These are phyloP conservation scores for Rachycentron canadum DNA, from an alignment of 2,797 vertebrate genomes.

Conservation along the genomic window DNA sequence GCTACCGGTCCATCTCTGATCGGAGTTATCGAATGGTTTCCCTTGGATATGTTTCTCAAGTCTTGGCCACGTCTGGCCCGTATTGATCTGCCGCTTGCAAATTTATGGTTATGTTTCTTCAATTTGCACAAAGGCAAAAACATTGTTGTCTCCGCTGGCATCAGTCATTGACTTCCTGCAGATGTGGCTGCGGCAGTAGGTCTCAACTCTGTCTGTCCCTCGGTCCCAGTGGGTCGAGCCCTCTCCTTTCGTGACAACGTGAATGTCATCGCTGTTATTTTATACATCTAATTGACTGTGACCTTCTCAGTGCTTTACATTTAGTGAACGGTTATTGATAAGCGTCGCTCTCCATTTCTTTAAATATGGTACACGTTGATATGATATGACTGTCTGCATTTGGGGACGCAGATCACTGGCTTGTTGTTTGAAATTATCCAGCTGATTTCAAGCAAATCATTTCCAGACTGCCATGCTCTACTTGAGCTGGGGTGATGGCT, in stretches of 20 bases:
- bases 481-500: slow-evolving; percentile 14
- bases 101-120: slow-evolving; percentile 83
- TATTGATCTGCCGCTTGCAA: slow-evolving; percentile 77
- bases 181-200: slow-evolving; percentile 47
- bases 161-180: slow-evolving; percentile 72
- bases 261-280: slow-evolving; percentile 74
- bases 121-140: slow-evolving; percentile 80
- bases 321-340: slow-evolving; percentile 61
- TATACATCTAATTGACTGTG: slow-evolving; percentile 74
- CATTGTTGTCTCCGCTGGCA: slow-evolving; percentile 70
- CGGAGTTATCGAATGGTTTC: slow-evolving; percentile 77
- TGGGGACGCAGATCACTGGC: neutral
- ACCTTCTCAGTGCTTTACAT: slow-evolving; percentile 72
- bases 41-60: slow-evolving; percentile 74
- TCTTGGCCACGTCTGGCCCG: slow-evolving; percentile 63
- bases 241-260: slow-evolving; percentile 63
- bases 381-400: slow-evolving; percentile 31
- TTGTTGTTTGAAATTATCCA: slow-evolving; percentile 26
- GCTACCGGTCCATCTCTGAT: slow-evolving; percentile 65
- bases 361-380: slow-evolving; percentile 53
- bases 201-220: slow-evolving; percentile 47
- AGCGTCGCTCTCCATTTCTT: slow-evolving; percentile 44
- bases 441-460: slow-evolving; percentile 2
- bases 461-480: slow-evolving; percentile 10
- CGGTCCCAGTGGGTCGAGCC: slow-evolving; percentile 44